Evolutionary conservation across 1,140 invertebrate species (phyloP), one percentile per base, ranked within the genome.

Genomic region (Cardiocondyla obscurior): DNA sequence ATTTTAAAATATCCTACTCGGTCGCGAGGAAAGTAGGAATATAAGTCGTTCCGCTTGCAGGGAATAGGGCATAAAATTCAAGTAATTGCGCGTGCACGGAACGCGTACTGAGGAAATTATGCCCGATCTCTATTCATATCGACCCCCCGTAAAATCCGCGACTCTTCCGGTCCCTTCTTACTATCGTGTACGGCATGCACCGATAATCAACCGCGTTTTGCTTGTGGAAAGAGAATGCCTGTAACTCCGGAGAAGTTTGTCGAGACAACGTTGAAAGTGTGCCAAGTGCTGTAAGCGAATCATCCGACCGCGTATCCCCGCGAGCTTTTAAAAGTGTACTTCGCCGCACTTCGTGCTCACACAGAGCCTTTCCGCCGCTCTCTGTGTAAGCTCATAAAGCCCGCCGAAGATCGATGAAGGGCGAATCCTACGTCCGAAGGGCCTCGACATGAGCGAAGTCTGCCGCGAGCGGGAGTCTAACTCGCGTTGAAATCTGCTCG

Each of bases 391-490:
- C 84, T 82, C 84, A 70, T 82, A 70, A 86, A 85, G 84, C 81
- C 25, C 57, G 62, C 58, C 30, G 77, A 82, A 82, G 84, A 86
- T 86, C 85, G 85, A 85, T 85, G 85, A 86, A 82, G 84, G 73
- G 46, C 77, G 77, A 85, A 86, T 86, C 83, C 30, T 76, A 51
- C 83, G n/a, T 85, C 67, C 76, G 85, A 81, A 81, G 30, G 28
- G 28, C 33, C 65, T 36, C 46, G 76, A 46, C 53, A 55, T 69
- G 79, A 51, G 44, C 39, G 51, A 58, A 16, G 44, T 36, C 42
- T 57, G 72, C 72, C 46, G 28, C 25, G 49, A 22, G 19, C 28
- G 28, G 0, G 12, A 60, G n/a, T 84, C 30, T 16, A 79, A 39
- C 42, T 67, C 44, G 51, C 67, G 53, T 72, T 57, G 84, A 87